Evolutionary conservation across 1,140 invertebrate species (phyloP).

Genomic region (Lineus longissimus): DNA sequence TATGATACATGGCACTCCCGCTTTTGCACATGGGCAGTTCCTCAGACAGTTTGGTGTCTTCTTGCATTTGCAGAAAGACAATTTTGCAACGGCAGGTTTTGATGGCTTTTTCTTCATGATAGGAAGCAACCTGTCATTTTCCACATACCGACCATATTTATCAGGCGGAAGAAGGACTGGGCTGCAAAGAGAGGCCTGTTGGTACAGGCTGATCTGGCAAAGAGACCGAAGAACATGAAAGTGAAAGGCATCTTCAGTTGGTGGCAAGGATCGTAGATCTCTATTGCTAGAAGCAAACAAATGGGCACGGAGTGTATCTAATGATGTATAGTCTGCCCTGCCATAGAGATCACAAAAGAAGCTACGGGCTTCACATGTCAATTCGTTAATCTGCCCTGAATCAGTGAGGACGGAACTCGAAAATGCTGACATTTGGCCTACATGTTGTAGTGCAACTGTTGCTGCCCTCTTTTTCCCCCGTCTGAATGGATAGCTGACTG

Average conservation of each 20-base stretch:
- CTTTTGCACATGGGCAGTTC: constrained; percentile 1
- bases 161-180: too few species aligned
- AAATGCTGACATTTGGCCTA: not conserved
- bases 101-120: not conserved
- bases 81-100: not conserved
- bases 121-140: not conserved
- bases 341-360: not conserved
- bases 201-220: not conserved
- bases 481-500: not conserved
- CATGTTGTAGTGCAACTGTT: not conserved
- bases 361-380: not conserved
- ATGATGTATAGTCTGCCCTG: not conserved
- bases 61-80: not conserved
- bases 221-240: not conserved
- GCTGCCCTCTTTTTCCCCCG: not conserved
- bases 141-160: too few species aligned
- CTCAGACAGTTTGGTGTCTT: not conserved
- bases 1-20: not conserved
- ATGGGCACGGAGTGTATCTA: not conserved
- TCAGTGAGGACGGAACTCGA: too few species aligned
- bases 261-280: constrained; percentile 4
- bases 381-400: not conserved
- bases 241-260: not conserved
- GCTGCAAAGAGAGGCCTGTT: too few species aligned
- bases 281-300: not conserved